Evolutionary conservation across 2,797 vertebrate genomes (phyloP), one percentile per base, ranked within the genome.

Genomic region (Siniperca obscura): DNA sequence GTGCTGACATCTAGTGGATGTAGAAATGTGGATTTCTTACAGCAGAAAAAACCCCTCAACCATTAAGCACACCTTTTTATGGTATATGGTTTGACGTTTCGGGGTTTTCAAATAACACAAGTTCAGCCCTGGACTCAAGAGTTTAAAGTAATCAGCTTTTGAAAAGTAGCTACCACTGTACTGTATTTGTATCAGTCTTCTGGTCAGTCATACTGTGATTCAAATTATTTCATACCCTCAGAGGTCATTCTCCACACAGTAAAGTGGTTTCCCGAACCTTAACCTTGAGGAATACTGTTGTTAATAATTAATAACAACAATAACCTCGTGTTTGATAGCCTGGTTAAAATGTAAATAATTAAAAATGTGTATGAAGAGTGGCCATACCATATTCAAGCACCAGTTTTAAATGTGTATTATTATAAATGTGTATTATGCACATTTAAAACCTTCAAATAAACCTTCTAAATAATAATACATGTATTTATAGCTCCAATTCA

Each of bases 1-100:
- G 34, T 87, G 83, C 75, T 86, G 89, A 69, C 93, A 91, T 92
- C 94, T 93, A 87, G 89, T 92, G 93, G 90, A 36, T 0, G 40
- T 42, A 42, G 19, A 70, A 70, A 7, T 57, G 9, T 61, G 56
- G 1, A 81, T 22, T 42, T 66, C 5, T 8, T 34, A 30, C 30
- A 40, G 14, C 30, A 81, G 40, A 67, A 46, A 56, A 67, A 70
- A 56, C 19, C 14, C 16, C 27, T 13, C 7, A 38, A 17, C 4
- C 21, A n/a, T 44, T 61, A 4, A 11, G 5, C 14, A 22, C 27
- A 50, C 1, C 0, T 16, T 50, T 55, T 38, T 12, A 22, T 38
- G 30, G 30, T 30, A 30, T 30, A 30, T 55, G 42, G 13, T 53
- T 56, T 69, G 1, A 11, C 0, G 0, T 52, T 60, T 60, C 4